A percentile compares a stretch with the other conserved stretches of the same genome.
These are phyloP conservation scores for Colius striatus DNA, from an alignment of 2,113 vertebrate genomes.

Conservation along the genomic window DNA sequence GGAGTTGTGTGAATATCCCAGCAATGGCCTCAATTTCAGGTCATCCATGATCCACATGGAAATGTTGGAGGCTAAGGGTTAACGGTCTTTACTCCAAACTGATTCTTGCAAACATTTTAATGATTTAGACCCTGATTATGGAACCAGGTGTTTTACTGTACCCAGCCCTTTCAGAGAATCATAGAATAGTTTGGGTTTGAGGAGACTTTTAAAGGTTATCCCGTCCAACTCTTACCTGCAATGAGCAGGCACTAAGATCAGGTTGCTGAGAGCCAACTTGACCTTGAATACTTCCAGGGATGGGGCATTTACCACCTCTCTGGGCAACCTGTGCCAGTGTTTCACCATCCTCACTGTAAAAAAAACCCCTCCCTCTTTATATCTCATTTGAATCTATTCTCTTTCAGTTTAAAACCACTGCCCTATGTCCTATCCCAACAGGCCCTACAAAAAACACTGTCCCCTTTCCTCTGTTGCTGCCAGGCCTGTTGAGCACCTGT, in stretches of 20 bases:
- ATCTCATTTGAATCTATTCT: not conserved
- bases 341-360: not conserved
- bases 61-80: not conserved
- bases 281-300: not conserved
- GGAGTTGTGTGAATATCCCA: not conserved
- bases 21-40: not conserved
- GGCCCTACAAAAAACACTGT: not conserved
- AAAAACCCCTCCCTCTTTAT: not conserved
- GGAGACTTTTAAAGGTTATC: not conserved
- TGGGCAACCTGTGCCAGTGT: not conserved
- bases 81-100: not conserved
- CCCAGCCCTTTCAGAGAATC: fast-evolving
- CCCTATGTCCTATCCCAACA: not conserved
- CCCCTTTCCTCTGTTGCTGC: not conserved
- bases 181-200: not conserved
- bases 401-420: not conserved
- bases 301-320: no score
- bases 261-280: not conserved
- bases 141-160: not conserved
- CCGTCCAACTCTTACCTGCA: not conserved
- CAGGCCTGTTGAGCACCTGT: not conserved
- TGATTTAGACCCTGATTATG: not conserved
- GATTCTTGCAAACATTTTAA: not conserved
- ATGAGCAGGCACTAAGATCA: not conserved
- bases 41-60: not conserved